A percentile compares a stretch with the other conserved stretches of the same genome.
Evolutionary conservation across 2,113 vertebrate genomes (phyloP).

Genomic region (Apus apus): DNA sequence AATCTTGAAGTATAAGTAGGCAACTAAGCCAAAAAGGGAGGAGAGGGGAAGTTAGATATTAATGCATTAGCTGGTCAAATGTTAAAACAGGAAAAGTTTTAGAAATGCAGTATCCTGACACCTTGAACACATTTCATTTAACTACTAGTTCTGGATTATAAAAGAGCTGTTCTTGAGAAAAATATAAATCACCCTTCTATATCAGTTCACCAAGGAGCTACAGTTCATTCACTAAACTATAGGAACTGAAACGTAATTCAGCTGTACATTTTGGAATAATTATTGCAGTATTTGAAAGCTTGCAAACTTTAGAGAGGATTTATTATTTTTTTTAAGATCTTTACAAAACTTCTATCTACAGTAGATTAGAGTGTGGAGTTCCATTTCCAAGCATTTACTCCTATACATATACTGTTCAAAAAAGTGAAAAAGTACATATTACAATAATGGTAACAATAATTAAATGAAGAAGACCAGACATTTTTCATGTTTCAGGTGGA

Average conservation of each 20-base stretch:
- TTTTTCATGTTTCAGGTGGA: background rate
- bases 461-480: background rate
- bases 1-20: background rate
- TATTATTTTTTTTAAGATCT: background rate
- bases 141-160: background rate
- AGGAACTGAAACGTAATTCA: background rate
- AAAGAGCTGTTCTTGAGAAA: background rate
- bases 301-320: background rate
- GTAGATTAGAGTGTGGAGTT: background rate
- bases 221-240: background rate
- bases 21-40: background rate
- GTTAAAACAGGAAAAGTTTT: background rate
- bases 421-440: background rate
- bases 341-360: background rate
- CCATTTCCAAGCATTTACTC: background rate
- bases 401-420: background rate
- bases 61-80: background rate
- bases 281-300: background rate
- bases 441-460: background rate
- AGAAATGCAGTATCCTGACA: background rate
- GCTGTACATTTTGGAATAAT: background rate
- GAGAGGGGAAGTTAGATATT: background rate
- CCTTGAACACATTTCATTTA: background rate
- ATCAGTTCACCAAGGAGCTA: background rate
- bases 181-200: background rate